Base-by-base conservation (phyloP, 2,797 vertebrate species). In the Gobionotothen gibberifrons region DNA sequence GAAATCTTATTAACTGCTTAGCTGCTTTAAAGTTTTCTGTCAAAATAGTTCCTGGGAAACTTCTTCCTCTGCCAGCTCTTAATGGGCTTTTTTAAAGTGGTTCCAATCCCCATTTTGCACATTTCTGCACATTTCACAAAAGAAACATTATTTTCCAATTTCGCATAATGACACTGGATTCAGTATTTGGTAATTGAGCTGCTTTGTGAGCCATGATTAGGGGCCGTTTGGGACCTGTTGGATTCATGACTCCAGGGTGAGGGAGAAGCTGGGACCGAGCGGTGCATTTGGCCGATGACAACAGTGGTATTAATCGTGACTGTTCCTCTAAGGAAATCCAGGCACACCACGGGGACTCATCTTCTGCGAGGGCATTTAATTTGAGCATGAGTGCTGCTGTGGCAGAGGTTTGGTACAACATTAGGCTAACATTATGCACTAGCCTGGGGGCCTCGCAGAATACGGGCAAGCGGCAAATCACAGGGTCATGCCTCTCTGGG, bases 401-500 rank as follows among this genome's bases (percentile, higher is more conserved):
- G 83, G 74, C 68, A 32, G 59, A 79, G 60, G 40, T 78, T 74
- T 59, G 76, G 74, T 76, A 26, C 64, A 64, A 81, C 78, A 76
- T 90, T 87, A 87, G 76, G 67, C 68, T 82, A 86, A 87, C 86
- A 76, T 81, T 76, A 79, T 89, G 81, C 81, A 51, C 60, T 78
- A 46, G 83, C 89, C 89, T 72, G 40, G 5, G 49, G 87, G 87
- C 32, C 76, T 43, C 63, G 57, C 71, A 15, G 46, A 69, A 76
- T 61, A 57, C 16, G 12, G 70, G n/a, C 60, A 62, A 48, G 26
- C 73, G 54, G 83, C 66, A 85, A 74, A 83, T 78, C 63, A 57
- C 74, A 69, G 53, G 81, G 87, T 89, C 87, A 76, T 39, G 61
- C 85, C 78, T 86, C 78, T 76, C 64, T 87, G 74, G 79, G 80